Percentiles rank a stretch among this genome's conserved stretches.
Conservation (phyloP, 2,888 invertebrate species). For the Brachyopa scutellaris region DNA sequence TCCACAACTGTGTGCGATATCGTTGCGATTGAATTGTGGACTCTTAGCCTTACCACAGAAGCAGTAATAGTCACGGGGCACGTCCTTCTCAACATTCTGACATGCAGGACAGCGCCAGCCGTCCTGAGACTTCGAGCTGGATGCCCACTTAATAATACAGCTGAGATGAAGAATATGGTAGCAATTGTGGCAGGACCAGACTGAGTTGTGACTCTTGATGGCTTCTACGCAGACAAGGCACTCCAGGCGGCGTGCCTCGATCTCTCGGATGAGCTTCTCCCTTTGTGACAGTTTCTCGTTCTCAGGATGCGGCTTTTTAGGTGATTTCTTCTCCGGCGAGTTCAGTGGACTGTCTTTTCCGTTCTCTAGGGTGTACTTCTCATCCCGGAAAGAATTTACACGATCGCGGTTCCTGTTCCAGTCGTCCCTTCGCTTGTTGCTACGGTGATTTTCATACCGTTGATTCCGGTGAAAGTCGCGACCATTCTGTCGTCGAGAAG, state of each 20-base stretch:
- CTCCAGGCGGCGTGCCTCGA: conserved; percentile 91
- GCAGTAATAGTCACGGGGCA: conserved; percentile 93
- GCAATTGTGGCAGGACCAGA: conserved; percentile 96
- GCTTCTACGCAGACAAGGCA: conserved; percentile 97
- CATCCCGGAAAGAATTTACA: conserved; percentile 78
- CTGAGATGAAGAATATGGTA: conserved; percentile 95
- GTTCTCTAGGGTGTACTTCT: conserved; percentile 77
- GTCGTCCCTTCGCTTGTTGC: conserved; percentile 79
- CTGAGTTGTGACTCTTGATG: conserved; percentile 89
- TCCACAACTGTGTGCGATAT: conserved; percentile 95
- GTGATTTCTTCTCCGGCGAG: conserved; percentile 78
- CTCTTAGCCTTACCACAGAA: conserved; percentile 92
- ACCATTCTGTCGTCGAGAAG: conserved; percentile 75
- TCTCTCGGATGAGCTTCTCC: conserved; percentile 91
- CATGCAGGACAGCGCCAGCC: conserved; percentile 99
- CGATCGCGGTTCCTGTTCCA: conserved; percentile 81
- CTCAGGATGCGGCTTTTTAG: conserved; percentile 75
- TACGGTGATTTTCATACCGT: conserved; percentile 80
- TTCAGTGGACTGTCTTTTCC: conserved; percentile 78
- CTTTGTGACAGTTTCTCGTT: conserved; percentile 86
- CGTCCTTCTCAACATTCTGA: conserved; percentile 88
- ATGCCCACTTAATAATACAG: conserved; percentile 96
- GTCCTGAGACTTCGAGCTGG: conserved; percentile 88
- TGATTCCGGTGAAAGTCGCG: conserved; percentile 74
- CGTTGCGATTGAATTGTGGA: conserved; percentile 89